Evolutionary conservation across 1,140 invertebrate species (phyloP), one percentile per base, ranked within the genome.

Genomic region (Eurosta solidaginis): DNA sequence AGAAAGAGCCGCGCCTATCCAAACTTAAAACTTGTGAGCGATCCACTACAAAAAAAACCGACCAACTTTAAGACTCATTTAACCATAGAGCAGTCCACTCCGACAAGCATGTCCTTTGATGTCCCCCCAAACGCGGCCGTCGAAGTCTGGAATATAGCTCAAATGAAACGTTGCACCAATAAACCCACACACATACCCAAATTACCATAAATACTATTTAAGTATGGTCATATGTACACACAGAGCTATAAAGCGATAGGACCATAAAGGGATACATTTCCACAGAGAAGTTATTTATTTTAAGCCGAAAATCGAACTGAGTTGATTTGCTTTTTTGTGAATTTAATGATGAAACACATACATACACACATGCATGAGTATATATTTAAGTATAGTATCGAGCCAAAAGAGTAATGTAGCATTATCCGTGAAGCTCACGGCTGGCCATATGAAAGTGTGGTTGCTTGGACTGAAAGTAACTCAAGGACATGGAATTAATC

Each of bases 291-390:
- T 68, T 33, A 17, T 33, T 68, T 68, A 68, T 68, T 68, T 68
- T 68, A 68, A 68, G 59, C 59, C 33, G 59, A 68, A 68, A 68
- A 68, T 68, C 59, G 59, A 68, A 68, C 59, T 40, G 33, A 68
- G 59, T 68, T 68, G 59, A 68, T 68, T 40, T 68, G 59, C 59
- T 42, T 68, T 68, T 68, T 29, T 42, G 59, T 29, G n/a, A 33
- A 33, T 68, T 68, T 68, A 68, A 40, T 68, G n/a, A n/a, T 12
- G 29, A 10, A 33, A 40, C 1, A 63, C 54, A 63, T 20, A 5
- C 10, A 40, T 33, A 27, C n/a, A n/a, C n/a, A n/a, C n/a, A n/a
- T n/a, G n/a, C n/a, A n/a, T n/a, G n/a, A n/a, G n/a, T n/a, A n/a
- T n/a, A n/a, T n/a, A n/a, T n/a, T n/a, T n/a, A n/a, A n/a, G n/a